These are phyloP conservation scores for Hypselothyrea guttata DNA, from an alignment of 2,888 invertebrate species.

Conservation along the genomic window DNA sequence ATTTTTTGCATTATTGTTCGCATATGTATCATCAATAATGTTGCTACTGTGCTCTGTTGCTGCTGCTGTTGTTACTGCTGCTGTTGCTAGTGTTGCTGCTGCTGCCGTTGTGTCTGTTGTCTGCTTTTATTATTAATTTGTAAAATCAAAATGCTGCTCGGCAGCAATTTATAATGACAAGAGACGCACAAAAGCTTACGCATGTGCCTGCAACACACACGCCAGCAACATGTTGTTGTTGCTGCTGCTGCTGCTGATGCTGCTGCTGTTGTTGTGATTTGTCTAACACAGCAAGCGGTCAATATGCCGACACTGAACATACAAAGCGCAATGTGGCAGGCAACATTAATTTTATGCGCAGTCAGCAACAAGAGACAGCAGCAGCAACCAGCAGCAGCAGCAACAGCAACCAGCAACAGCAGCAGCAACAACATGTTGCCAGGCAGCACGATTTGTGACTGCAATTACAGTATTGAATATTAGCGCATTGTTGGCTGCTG, in stretches of 20 bases:
- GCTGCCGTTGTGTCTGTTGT: slow-evolving; percentile 13
- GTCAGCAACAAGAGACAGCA: slow-evolving; percentile 39
- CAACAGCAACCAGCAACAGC: slow-evolving; percentile 31
- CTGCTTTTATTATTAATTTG: slow-evolving; percentile 77
- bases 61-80: slow-evolving; percentile 15
- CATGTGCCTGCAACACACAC: slow-evolving; percentile 58
- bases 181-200: slow-evolving; percentile 56
- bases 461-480: slow-evolving; percentile 79
- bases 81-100: background rate
- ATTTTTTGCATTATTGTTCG: slow-evolving; percentile 10
- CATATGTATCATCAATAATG: slow-evolving; percentile 65
- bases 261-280: slow-evolving; percentile 77
- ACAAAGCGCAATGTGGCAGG: slow-evolving; percentile 71
- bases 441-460: slow-evolving; percentile 70
- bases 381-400: slow-evolving; percentile 19
- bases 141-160: slow-evolving; percentile 78
- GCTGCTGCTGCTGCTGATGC: slow-evolving; percentile 53
- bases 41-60: slow-evolving; percentile 59
- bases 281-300: slow-evolving; percentile 78
- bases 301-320: slow-evolving; percentile 58
- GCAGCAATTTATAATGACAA: slow-evolving; percentile 77
- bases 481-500: slow-evolving; percentile 67
- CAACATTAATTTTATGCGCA: slow-evolving; percentile 75
- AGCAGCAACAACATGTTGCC: slow-evolving; percentile 57
- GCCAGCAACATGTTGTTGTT: slow-evolving; percentile 46